Evolutionary conservation across 2,888 invertebrate species (phyloP).

Genomic region (Leptinotarsa rubiginosa): DNA sequence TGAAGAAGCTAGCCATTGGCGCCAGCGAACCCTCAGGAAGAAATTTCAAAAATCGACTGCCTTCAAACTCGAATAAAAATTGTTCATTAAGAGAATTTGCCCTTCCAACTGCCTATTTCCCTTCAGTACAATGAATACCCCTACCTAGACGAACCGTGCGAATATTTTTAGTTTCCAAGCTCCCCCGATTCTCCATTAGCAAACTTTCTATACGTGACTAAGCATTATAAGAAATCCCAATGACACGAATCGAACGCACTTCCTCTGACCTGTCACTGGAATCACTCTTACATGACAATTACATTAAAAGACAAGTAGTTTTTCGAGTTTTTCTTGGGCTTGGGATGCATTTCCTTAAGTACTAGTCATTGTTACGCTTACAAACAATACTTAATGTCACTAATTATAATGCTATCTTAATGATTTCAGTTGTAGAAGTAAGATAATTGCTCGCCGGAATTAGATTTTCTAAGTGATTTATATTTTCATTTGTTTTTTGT

Average conservation of each 20-base stretch:
- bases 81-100: too few relatives aligned
- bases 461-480: constrained; percentile 46
- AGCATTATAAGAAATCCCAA: constrained; percentile 33
- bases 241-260: constrained; percentile 44
- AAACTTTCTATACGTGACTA: constrained; percentile 29
- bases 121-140: neutral
- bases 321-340: constrained; percentile 57
- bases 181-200: neutral
- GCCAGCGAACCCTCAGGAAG: too few relatives aligned
- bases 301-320: constrained; percentile 61
- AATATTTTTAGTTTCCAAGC: neutral
- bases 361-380: constrained; percentile 51
- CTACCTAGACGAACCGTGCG: neutral
- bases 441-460: constrained; percentile 46
- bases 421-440: constrained; percentile 41
- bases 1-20: too few relatives aligned
- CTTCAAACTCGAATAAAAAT: too few relatives aligned
- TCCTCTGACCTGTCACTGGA: constrained; percentile 47
- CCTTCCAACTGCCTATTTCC: too few relatives aligned
- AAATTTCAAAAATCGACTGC: too few relatives aligned
- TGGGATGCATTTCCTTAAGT: constrained; percentile 56
- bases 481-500: constrained; percentile 39
- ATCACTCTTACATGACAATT: constrained; percentile 58
- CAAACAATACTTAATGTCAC: constrained; percentile 53
- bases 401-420: constrained; percentile 55